Percentiles rank a stretch among this genome's conserved stretches.
These are phyloP conservation scores for Enhydra lutris DNA, from an alignment of 2,113 vertebrate species.

Conservation along the genomic window DNA sequence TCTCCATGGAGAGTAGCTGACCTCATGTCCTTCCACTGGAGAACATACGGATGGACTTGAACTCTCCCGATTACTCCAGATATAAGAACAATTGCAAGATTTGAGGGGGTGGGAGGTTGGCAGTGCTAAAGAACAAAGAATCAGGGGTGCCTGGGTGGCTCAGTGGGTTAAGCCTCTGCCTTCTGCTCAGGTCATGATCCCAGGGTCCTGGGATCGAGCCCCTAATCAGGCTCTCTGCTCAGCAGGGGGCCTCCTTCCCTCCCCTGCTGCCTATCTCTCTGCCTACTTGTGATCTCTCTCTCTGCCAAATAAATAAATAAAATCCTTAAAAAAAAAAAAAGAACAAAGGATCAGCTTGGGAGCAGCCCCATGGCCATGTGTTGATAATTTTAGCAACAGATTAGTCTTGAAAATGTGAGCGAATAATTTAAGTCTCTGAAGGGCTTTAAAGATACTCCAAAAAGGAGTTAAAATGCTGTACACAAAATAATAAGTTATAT, in stretches of 20 bases:
- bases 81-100: background rate
- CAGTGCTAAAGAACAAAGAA: background rate
- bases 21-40: background rate
- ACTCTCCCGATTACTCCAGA: background rate
- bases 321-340: background rate
- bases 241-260: too few species aligned
- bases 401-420: background rate
- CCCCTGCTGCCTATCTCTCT: too few species aligned
- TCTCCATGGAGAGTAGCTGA: background rate
- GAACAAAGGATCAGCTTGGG: background rate
- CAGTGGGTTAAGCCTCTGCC: too few species aligned
- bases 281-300: too few species aligned
- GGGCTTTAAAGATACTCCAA: background rate
- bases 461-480: background rate
- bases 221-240: too few species aligned
- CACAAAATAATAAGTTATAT: background rate
- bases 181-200: too few species aligned
- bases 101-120: background rate
- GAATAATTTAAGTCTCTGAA: background rate
- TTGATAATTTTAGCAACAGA: background rate
- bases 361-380: background rate
- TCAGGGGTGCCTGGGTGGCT: too few species aligned
- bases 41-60: background rate
- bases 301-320: too few species aligned
- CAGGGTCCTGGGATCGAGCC: too few species aligned